Evolutionary conservation across 2,888 invertebrate species (phyloP).

Genomic region (Tolmerus cingulatus): DNA sequence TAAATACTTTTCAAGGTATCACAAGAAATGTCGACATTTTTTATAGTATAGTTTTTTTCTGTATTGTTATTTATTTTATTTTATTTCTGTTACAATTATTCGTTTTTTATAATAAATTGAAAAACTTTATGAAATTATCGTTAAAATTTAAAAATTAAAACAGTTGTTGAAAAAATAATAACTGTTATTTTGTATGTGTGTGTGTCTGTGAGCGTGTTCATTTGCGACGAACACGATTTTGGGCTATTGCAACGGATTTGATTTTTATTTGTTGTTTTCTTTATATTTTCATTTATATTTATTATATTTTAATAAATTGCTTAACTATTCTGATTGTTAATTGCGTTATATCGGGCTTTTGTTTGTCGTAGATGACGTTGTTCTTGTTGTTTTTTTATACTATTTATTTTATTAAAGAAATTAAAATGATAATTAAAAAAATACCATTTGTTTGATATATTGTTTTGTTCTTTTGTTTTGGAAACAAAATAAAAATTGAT

Average conservation of each 20-base stretch:
- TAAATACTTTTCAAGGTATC: not conserved
- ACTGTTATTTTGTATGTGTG: constrained; percentile 9
- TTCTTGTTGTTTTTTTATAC: constrained; percentile 21
- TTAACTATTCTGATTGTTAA: not conserved
- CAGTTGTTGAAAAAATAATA: not conserved
- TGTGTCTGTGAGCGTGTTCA: constrained; percentile 22
- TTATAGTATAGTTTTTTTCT: no score
- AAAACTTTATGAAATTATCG: not conserved
- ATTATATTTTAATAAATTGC: not conserved
- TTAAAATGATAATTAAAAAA: not conserved
- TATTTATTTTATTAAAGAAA: not conserved
- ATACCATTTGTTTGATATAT: not conserved
- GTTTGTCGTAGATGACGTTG: not conserved
- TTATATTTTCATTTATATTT: no score
- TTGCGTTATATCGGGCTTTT: not conserved
- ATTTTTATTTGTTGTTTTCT: not conserved
- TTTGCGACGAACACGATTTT: constrained; percentile 25
- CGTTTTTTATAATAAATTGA: not conserved
- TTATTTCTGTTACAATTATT: not conserved
- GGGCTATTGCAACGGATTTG: constrained; percentile 47
- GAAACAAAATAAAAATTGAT: not conserved
- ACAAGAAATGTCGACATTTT: not conserved
- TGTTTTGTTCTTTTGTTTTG: not conserved
- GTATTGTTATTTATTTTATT: not conserved
- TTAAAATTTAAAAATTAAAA: not conserved